Base-by-base conservation (phyloP, 1,140 invertebrate species). In the Drosophila parvula region DNA sequence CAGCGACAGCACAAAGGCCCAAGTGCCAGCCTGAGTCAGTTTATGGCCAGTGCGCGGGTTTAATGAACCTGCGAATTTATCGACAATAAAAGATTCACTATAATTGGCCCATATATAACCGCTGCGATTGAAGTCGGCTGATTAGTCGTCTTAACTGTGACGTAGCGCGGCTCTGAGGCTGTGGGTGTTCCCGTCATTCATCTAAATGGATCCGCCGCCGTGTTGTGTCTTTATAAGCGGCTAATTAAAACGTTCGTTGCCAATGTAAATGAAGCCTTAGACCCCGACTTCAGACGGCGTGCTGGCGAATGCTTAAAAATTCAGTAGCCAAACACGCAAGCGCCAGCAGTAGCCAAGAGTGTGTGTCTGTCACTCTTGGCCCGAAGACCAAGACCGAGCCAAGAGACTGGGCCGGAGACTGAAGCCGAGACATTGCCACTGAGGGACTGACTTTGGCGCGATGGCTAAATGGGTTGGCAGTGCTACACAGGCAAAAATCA, bases 181-280 rank as follows among this genome's bases (percentile, higher is more conserved):
- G 82, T 86, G 82, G 82, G 83, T 86, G 82, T 86, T 86, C 83
- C 79, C 57, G 60, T 73, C 82, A 76, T 82, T 86, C 78, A 76
- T 70, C 74, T 70, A 56, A 50, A 44, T 73, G 68, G 61, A 59
- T 67, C 57, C 50, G 36, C 27, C 64, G 27, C 28, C 16, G 28
- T 59, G 53, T 71, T 55, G 67, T 71, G 43, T 71, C 69, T 73
- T 68, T 56, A 76, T 77, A 77, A 77, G 74, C 74, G 63, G 76
- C 71, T 86, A 86, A 89, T 86, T 82, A 83, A 86, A 83, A 89
- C 84, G 77, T 83, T 86, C 84, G 77, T 83, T 86, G 85, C 60
- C 51, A 74, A 73, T 68, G 67, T 86, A 86, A 86, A 81, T 82
- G 79, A 73, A 71, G 67, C 51, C 69, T 71, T 34, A 44, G 62